Base-by-base conservation (phyloP, 2,113 vertebrate genomes). In the Riparia riparia region DNA sequence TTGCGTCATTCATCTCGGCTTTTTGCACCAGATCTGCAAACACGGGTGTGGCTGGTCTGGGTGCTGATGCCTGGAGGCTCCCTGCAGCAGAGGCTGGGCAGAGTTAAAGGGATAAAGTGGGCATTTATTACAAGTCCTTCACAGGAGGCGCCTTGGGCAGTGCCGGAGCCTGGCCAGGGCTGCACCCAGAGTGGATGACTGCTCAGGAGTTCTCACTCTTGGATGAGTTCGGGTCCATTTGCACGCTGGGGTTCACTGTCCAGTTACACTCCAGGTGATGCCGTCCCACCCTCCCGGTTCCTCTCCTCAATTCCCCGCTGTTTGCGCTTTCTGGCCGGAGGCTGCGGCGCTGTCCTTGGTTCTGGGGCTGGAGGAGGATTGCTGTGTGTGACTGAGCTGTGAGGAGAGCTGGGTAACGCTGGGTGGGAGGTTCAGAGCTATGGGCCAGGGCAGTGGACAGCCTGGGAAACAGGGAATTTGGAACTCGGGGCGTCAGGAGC, bases 21-120 rank as follows among this genome's bases (percentile, higher is more conserved):
- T 54, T 45, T n/a, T 32, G 28, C 26, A 22, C 17, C 44, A 58
- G 49, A 10, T 32, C 3, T 44, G 39, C 32, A 28, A 60, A 13
- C 3, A 5, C 0, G 49, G 47, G 3, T 9, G 0, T 0, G 29
- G 31, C 10, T 87, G 6, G 0, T 10, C 29, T 16, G 24, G 18
- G 12, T 17, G 2, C 12, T 31, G 20, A 4, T 31, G 15, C 11
- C n/a, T 7, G 14, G 39, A 25, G 37, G 29, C 28, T 18, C 2
- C 42, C n/a, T 39, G n/a, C 19, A 18, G 4, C 56, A 39, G 56
- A 2, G 49, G 56, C 54, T 60, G 56, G 53, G 4, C 26, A 61
- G 16, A 37, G n/a, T 1, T 12, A 5, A 28, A 5, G 22, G 56
- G 22, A 14, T 8, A 7, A 39, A 49, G 11, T 2, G 5, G n/a